Conservation (phyloP, 2,113 vertebrate genomes). For the Sinocyclocheilus anophthalmus region DNA sequence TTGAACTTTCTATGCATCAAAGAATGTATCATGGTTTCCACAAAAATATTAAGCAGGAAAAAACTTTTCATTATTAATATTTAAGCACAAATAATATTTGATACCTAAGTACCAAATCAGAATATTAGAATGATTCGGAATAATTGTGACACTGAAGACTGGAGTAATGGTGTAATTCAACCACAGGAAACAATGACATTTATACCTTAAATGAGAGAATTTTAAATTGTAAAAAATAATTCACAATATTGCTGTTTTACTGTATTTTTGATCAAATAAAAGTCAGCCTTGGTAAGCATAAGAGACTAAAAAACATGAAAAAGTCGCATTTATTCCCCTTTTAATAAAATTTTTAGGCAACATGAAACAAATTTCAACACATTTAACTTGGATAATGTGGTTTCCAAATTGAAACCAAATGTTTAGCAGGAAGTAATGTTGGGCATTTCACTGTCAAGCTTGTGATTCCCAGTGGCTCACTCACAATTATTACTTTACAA, state of each 20-base stretch:
- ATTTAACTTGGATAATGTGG: neutral
- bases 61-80: neutral
- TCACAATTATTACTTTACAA: neutral
- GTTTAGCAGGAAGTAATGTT: neutral
- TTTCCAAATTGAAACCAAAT: neutral
- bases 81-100: no score
- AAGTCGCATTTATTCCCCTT: neutral
- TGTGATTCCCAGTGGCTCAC: neutral
- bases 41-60: neutral
- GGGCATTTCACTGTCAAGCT: neutral
- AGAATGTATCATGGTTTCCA: neutral
- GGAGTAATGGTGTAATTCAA: neutral
- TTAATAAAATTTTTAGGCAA: neutral
- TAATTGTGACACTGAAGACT: neutral
- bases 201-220: no score
- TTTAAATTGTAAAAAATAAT: no score
- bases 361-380: neutral
- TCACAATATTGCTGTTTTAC: no score
- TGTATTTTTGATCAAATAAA: neutral
- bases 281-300: neutral
- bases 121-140: neutral
- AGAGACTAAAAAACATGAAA: no score
- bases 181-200: no score
- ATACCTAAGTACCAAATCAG: no score
- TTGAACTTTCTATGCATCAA: neutral